These are phyloP conservation scores for Herpailurus yagouaroundi DNA, from an alignment of 2,113 vertebrate species.

Conservation along the genomic window DNA sequence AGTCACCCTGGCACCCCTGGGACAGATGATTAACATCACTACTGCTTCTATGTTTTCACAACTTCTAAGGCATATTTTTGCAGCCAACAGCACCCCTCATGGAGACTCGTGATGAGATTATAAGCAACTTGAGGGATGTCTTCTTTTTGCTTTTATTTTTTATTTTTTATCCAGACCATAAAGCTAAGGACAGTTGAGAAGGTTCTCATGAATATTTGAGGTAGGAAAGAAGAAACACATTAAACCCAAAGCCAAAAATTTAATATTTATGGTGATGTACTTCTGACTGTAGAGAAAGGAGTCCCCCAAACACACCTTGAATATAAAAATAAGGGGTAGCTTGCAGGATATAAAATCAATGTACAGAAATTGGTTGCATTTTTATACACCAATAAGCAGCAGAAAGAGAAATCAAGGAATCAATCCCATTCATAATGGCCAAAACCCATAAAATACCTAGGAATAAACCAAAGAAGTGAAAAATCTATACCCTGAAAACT, in stretches of 20 bases:
- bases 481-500: too few relatives aligned
- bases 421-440: too few relatives aligned
- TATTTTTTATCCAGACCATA: neutral
- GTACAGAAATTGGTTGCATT: too few relatives aligned
- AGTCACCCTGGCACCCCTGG: too few relatives aligned
- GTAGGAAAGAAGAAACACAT: neutral
- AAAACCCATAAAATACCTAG: too few relatives aligned
- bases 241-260: neutral
- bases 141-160: neutral
- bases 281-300: neutral
- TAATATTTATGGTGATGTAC: neutral
- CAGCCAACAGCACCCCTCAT: neutral
- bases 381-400: too few relatives aligned
- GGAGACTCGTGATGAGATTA: neutral
- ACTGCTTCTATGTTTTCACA: neutral
- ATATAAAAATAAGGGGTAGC: neutral
- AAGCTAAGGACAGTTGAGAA: neutral
- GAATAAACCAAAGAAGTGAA: too few relatives aligned
- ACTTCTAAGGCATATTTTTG: neutral
- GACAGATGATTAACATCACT: neutral
- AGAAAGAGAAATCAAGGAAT: too few relatives aligned
- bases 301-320: neutral
- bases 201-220: neutral
- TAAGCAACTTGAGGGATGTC: neutral
- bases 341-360: too few relatives aligned